Conservation (phyloP, 2,113 vertebrate species). For the Scomber scombrus region DNA sequence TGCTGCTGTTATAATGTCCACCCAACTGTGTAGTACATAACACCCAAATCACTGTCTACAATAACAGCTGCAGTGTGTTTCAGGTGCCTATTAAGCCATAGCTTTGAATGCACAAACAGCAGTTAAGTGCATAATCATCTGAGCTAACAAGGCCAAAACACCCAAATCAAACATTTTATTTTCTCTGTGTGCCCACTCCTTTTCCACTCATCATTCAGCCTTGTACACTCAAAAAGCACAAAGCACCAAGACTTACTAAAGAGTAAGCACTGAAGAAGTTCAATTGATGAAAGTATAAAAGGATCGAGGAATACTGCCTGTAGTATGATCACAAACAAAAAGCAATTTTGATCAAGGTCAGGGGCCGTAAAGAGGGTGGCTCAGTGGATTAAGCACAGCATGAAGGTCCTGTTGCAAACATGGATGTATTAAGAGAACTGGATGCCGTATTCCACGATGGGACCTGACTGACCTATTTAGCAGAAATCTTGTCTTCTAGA, state of each 20-base stretch:
- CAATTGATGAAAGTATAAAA: conserved; percentile 48
- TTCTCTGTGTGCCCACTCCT: conserved; percentile 34
- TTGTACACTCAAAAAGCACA: conserved; percentile 50
- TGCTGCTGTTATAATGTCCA: conserved; percentile 32
- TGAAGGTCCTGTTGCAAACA: conserved; percentile 7
- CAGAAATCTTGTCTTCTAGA: not conserved
- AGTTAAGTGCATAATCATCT: conserved; percentile 64
- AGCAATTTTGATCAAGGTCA: conserved; percentile 37
- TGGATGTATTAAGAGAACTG: conserved; percentile 15
- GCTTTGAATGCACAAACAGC: conserved; percentile 56
- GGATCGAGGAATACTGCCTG: conserved; percentile 8
- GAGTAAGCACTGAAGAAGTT: conserved; percentile 32
- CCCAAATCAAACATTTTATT: conserved; percentile 60
- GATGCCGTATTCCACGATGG: conserved; percentile 6
- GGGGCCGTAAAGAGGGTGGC: not conserved
- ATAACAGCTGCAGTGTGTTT: conserved; percentile 59
- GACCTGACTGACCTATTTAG: not conserved
- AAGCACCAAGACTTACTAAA: conserved; percentile 42
- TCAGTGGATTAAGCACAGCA: conserved; percentile 34
- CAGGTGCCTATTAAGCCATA: conserved; percentile 49
- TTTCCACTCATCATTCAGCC: conserved; percentile 53
- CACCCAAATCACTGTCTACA: conserved; percentile 50
- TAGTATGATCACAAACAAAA: conserved; percentile 47
- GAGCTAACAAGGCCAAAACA: conserved; percentile 61
- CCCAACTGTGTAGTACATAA: conserved; percentile 19